Percentiles rank a stretch among this genome's conserved stretches.
Evolutionary conservation across 2,888 invertebrate genomes (phyloP).

Genomic region (Diadegma fenestrale): DNA sequence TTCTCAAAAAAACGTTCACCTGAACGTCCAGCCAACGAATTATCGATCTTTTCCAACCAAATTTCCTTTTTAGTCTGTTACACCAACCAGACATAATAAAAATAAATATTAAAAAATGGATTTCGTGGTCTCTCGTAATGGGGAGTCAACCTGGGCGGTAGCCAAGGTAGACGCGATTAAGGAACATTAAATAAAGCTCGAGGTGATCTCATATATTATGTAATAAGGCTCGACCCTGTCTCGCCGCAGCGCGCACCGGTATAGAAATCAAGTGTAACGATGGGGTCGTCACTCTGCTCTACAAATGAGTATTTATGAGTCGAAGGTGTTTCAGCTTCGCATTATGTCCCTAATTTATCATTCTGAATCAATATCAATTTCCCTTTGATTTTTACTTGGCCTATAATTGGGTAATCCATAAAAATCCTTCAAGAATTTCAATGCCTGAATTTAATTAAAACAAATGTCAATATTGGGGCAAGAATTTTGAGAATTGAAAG

Average conservation of each 20-base stretch:
- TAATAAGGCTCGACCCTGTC: constrained; percentile 40
- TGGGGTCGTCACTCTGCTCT: constrained; percentile 67
- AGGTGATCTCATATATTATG: constrained; percentile 39
- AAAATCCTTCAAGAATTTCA: too few species aligned
- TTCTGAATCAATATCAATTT: constrained; percentile 11
- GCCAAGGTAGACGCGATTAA: constrained; percentile 64
- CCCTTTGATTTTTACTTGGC: not conserved
- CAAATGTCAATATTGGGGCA: too few species aligned
- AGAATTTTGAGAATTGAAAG: too few species aligned
- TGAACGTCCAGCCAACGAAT: too few species aligned
- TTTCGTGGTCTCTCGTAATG: constrained; percentile 67
- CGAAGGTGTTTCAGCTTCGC: constrained; percentile 74
- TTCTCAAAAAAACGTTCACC: too few species aligned
- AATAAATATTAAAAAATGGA: too few species aligned
- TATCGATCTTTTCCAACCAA: too few species aligned
- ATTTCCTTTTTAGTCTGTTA: too few species aligned
- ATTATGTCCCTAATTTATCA: constrained; percentile 78
- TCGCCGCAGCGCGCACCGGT: constrained; percentile 20
- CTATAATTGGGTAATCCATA: too few species aligned
- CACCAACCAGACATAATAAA: not conserved
- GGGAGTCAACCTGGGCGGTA: constrained; percentile 77
- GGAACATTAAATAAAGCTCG: constrained; percentile 53
- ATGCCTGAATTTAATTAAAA: too few species aligned
- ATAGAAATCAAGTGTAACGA: constrained; percentile 71
- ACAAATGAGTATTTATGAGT: constrained; percentile 83